Percentiles rank a stretch among this genome's conserved stretches.
Evolutionary conservation across 2,888 invertebrate genomes (phyloP).

Genomic region (Palloptera scutellata): DNA sequence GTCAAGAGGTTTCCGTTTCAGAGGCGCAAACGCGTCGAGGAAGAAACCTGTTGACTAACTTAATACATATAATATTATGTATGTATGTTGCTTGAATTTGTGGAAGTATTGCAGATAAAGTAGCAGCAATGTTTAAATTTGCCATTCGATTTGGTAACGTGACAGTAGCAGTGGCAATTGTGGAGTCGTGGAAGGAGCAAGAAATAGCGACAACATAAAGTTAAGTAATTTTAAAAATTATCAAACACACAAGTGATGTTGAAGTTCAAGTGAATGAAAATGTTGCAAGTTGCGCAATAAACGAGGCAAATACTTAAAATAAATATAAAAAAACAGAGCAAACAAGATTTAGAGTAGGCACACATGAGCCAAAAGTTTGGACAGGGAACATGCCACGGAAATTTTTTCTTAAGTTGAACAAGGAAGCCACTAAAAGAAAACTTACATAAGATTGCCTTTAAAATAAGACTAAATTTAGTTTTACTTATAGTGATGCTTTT

Average conservation of each 20-base stretch:
- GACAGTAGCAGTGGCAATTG: constrained; percentile 5
- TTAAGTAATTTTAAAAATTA: constrained; percentile 19
- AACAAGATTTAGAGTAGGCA: background rate
- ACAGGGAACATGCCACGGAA: background rate
- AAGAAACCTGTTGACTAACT: constrained; percentile 3
- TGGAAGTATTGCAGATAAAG: no score
- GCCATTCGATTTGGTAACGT: background rate
- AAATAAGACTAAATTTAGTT: no score
- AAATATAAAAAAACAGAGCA: background rate
- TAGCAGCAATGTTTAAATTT: background rate
- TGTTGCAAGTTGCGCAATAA: constrained; percentile 34
- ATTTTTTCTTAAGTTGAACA: background rate
- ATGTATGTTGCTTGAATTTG: no score
- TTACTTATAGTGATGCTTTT: no score
- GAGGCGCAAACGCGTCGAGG: background rate
- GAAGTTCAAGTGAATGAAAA: constrained; percentile 38
- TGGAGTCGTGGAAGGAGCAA: background rate
- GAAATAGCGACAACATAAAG: no score
- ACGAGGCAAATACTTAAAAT: constrained; percentile 28
- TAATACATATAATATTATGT: no score
- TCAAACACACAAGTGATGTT: constrained; percentile 28
- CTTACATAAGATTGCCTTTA: no score
- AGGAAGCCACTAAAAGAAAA: no score
- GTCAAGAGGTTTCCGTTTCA: constrained; percentile 47
- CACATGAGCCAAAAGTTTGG: background rate